phyloP scores from a whole-genome alignment of 2,113 vertebrate species.

The Lontra canadensis region DNA sequence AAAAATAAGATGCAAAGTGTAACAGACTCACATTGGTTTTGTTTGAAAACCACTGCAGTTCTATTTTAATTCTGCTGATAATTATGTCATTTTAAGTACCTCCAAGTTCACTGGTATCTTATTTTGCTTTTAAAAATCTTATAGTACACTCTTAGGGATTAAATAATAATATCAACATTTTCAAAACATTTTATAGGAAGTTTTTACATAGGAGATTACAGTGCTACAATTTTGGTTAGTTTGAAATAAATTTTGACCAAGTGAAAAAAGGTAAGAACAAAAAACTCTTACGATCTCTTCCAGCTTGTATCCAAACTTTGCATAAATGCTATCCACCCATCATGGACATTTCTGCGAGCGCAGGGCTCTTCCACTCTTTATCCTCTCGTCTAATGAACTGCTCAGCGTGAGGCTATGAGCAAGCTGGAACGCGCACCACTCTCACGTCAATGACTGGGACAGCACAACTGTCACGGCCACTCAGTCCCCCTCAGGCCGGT shows the following conservation, averaged over 20 bases:
- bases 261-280: neutral
- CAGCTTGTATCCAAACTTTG: neutral
- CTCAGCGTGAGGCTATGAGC: neutral
- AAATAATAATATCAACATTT: neutral
- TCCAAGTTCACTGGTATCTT: neutral
- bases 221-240: neutral
- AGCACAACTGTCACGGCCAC: neutral
- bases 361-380: too few relatives aligned
- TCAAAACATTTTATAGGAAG: neutral
- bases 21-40: neutral
- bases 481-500: neutral
- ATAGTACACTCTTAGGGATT: neutral
- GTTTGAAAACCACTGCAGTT: neutral
- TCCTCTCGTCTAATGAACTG: neutral
- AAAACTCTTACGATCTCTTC: neutral
- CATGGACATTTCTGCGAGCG: neutral
- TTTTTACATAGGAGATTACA: neutral
- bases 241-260: neutral
- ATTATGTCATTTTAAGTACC: neutral
- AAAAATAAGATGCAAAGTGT: neutral
- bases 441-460: too few relatives aligned
- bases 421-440: neutral
- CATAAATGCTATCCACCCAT: too few relatives aligned
- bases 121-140: slow-evolving; percentile 4
- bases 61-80: neutral